Conservation (phyloP, 2,888 invertebrate species). For the Brachyptera putata region DNA sequence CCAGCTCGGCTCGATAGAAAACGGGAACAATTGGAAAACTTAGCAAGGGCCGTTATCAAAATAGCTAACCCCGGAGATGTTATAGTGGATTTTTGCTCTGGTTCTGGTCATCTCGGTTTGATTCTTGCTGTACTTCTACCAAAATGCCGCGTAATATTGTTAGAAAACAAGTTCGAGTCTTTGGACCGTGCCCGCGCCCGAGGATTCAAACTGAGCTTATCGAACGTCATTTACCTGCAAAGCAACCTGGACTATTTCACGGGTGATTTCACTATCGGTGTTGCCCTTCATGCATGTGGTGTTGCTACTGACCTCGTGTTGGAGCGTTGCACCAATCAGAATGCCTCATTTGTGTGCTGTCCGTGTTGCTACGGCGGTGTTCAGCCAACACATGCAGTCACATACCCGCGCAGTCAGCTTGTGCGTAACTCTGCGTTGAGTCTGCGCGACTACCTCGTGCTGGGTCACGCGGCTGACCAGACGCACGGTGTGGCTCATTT, state of each 20-base stretch:
- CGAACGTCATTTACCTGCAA: slow-evolving; percentile 72
- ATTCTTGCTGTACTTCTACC: slow-evolving; percentile 76
- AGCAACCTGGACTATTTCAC: slow-evolving; percentile 88
- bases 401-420: slow-evolving; percentile 71
- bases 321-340: slow-evolving; percentile 69
- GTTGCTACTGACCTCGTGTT: slow-evolving; percentile 91
- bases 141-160: slow-evolving; percentile 68
- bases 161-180: slow-evolving; percentile 91
- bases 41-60: slow-evolving; percentile 69
- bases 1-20: slow-evolving; percentile 68
- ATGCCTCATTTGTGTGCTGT: slow-evolving; percentile 81
- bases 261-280: slow-evolving; percentile 77
- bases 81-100: slow-evolving; percentile 93
- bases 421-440: slow-evolving; percentile 38
- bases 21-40: slow-evolving; percentile 80
- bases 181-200: slow-evolving; percentile 68
- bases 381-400: slow-evolving; percentile 71
- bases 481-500: slow-evolving; percentile 69
- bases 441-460: slow-evolving; percentile 63
- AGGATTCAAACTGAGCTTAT: slow-evolving; percentile 60
- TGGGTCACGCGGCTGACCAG: slow-evolving; percentile 91
- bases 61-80: slow-evolving; percentile 62
- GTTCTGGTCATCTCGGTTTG: slow-evolving; percentile 89
- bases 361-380: slow-evolving; percentile 94
- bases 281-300: slow-evolving; percentile 90